Evolutionary conservation across 2,888 invertebrate species (phyloP).

Genomic region (Neoitamus cyanurus): DNA sequence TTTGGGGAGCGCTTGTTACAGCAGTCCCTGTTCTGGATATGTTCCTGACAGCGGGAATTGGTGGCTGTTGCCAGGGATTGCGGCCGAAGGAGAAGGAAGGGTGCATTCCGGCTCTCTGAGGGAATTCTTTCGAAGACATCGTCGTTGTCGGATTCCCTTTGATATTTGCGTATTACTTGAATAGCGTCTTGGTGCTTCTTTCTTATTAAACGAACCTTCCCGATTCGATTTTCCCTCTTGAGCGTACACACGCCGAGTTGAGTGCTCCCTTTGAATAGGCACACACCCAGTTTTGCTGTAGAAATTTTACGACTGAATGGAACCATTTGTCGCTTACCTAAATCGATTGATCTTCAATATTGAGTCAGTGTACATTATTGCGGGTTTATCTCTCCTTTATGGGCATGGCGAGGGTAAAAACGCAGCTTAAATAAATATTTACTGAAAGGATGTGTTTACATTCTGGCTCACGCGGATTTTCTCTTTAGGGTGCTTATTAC

Average conservation of each 20-base stretch:
- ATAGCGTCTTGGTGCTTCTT: not conserved
- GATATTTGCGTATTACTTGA: not conserved
- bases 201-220: not conserved
- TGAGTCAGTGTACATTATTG: not conserved
- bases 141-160: not conserved
- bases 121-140: not conserved
- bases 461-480: not conserved
- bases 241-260: not conserved
- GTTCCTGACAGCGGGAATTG: not conserved
- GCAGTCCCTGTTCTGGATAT: not conserved
- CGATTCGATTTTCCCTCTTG: constrained; percentile 12
- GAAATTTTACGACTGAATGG: constrained; percentile 4
- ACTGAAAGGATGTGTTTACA: constrained; percentile 4
- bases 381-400: not conserved
- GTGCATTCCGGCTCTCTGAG: not conserved
- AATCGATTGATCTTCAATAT: constrained; percentile 11
- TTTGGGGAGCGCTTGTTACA: not conserved
- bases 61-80: not conserved
- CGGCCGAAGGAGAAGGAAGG: not conserved
- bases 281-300: not conserved
- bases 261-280: not conserved
- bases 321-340: not conserved
- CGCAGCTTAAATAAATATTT: not conserved
- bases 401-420: not conserved
- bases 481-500: not conserved